Evolutionary conservation across 2,888 invertebrate species (phyloP).

Genomic region (Cantharis rufa): DNA sequence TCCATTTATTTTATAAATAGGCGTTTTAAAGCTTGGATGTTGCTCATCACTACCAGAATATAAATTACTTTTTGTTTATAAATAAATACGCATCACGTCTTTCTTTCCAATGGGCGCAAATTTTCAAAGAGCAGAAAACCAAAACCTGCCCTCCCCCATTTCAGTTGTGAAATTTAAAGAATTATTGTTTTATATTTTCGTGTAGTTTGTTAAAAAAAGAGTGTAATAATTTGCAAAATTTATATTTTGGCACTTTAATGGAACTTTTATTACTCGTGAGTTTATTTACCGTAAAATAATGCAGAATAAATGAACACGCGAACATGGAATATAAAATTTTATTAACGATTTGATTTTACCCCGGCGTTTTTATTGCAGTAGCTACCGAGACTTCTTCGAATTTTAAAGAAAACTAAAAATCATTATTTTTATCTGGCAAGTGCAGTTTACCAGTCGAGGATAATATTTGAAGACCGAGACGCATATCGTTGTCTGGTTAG

Average conservation of each 20-base stretch:
- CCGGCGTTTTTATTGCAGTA: background rate
- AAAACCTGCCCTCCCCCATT: background rate
- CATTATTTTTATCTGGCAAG: too few relatives aligned
- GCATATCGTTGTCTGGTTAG: too few relatives aligned
- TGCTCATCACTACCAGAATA: constrained; percentile 3
- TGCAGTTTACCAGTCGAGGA: too few relatives aligned
- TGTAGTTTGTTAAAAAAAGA: background rate
- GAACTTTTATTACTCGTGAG: background rate
- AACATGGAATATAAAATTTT: background rate
- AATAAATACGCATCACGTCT: constrained; percentile 1
- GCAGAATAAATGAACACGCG: background rate
- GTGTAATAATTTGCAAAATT: background rate
- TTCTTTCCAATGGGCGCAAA: background rate
- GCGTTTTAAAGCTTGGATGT: constrained; percentile 5
- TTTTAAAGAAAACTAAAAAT: background rate
- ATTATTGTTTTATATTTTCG: too few relatives aligned
- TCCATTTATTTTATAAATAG: constrained; percentile 22
- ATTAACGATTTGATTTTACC: background rate
- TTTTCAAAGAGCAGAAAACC: background rate
- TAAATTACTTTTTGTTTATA: constrained; percentile 17
- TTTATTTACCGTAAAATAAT: constrained; percentile 3
- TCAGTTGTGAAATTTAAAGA: background rate
- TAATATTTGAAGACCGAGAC: too few relatives aligned
- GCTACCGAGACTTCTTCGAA: background rate
- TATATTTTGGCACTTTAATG: constrained; percentile 1